phyloP scores from a whole-genome alignment of 2,797 vertebrate species.

The Syngnathus acus region DNA sequence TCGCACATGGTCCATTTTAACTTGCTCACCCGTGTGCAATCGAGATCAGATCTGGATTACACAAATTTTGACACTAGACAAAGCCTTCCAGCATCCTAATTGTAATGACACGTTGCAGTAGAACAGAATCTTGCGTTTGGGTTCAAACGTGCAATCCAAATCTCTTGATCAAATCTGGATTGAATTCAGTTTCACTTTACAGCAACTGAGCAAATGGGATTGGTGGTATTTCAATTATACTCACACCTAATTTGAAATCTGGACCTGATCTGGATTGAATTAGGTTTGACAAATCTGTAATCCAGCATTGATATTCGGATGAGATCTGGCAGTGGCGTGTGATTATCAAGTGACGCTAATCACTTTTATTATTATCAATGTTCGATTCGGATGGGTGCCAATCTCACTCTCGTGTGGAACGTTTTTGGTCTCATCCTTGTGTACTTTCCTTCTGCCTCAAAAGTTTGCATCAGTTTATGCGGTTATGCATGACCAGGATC shows the following conservation, averaged over 20 bases:
- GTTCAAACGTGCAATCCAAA: neutral
- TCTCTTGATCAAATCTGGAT: neutral
- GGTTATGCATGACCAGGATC: too few relatives aligned
- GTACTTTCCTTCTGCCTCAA: too few relatives aligned
- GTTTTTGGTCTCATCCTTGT: too few relatives aligned
- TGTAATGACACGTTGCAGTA: neutral
- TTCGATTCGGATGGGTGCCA: too few relatives aligned
- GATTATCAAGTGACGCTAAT: neutral
- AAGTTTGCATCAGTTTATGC: too few relatives aligned
- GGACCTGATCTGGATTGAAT: neutral
- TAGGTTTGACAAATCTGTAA: neutral
- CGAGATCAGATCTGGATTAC: neutral
- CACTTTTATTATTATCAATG: too few relatives aligned
- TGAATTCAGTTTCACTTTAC: neutral
- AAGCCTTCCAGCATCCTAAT: neutral
- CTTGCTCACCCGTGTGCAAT: neutral
- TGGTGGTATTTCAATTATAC: neutral
- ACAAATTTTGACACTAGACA: neutral
- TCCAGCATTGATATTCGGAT: neutral
- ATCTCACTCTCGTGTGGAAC: neutral
- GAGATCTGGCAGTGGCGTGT: neutral
- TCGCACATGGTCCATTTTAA: neutral
- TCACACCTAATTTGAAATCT: neutral
- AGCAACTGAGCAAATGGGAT: neutral
- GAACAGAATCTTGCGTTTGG: neutral